Evolutionary conservation across 2,888 invertebrate species (phyloP).

Genomic region (Exephanes ischioxanthus): DNA sequence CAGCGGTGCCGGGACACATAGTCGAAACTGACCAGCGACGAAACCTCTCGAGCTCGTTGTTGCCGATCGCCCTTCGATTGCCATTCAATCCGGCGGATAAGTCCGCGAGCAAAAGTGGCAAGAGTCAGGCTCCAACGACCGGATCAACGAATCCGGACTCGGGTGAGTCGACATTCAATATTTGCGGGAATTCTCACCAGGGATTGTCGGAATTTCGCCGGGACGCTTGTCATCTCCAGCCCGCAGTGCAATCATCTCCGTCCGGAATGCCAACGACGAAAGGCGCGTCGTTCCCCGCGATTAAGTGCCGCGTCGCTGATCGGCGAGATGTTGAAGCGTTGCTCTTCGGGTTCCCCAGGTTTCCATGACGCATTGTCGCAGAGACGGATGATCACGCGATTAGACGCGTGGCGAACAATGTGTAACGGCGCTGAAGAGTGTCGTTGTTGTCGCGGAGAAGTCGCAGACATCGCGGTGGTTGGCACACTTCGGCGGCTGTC

Average conservation of each 20-base stretch:
- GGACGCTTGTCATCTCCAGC: background rate
- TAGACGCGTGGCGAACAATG: background rate
- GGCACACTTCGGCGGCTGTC: background rate
- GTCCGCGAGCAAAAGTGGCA: no score
- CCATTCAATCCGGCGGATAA: no score
- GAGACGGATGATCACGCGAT: background rate
- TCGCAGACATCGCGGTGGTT: background rate
- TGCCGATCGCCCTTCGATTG: background rate
- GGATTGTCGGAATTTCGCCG: background rate
- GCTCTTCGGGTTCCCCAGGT: background rate
- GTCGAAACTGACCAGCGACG: constrained; percentile 8
- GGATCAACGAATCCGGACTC: background rate
- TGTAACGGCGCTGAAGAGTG: constrained; percentile 3
- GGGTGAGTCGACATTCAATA: constrained; percentile 2
- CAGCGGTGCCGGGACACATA: background rate
- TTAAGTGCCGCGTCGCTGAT: background rate
- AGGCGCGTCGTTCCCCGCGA: background rate
- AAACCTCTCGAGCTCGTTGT: no score
- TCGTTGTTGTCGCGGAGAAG: background rate
- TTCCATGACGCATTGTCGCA: background rate
- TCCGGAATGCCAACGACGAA: constrained; percentile 11
- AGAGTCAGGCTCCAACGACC: background rate
- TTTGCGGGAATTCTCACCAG: background rate
- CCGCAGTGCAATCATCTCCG: background rate
- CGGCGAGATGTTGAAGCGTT: background rate